Percentiles rank a stretch among this genome's conserved stretches.
These are phyloP conservation scores for Drosophila orosa DNA, from an alignment of 1,140 invertebrate species.

Conservation along the genomic window DNA sequence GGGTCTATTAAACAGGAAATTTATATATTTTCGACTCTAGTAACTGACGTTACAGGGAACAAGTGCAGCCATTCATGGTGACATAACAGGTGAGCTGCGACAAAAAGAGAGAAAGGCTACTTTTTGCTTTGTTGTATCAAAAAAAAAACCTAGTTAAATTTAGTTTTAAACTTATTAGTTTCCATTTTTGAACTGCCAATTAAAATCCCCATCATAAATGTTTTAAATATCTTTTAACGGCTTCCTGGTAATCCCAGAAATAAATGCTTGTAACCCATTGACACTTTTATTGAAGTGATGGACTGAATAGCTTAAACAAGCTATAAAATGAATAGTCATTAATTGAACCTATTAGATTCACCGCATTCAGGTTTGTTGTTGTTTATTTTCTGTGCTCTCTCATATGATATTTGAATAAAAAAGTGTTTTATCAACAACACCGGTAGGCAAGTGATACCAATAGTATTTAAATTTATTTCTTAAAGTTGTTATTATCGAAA, in stretches of 20 bases:
- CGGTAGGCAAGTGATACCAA: neutral
- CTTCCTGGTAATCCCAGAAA: neutral
- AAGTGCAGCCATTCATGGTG: constrained; percentile 11
- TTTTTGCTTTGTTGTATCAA: neutral
- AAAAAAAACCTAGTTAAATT: neutral
- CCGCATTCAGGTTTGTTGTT: constrained; percentile 3
- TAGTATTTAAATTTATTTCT: neutral
- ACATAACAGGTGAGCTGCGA: constrained; percentile 21
- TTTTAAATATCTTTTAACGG: neutral
- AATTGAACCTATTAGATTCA: constrained; percentile 5
- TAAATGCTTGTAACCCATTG: neutral
- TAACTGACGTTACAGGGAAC: constrained; percentile 4
- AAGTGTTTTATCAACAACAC: neutral
- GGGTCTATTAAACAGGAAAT: neutral
- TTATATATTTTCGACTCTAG: constrained; percentile 4
- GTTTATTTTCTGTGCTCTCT: neutral
- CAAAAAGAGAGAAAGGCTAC: constrained; percentile 1
- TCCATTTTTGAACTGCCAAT: neutral
- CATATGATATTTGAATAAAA: constrained; percentile 9
- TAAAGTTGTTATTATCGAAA: too few species aligned
- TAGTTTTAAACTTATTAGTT: too few species aligned
- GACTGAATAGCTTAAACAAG: neutral
- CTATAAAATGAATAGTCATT: constrained; percentile 1
- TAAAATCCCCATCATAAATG: neutral
- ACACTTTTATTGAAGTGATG: constrained; percentile 11